Percentiles rank a stretch among this genome's conserved stretches.
Conservation (phyloP, 1,140 invertebrate genomes). For the Trypoxylus dichotomus region DNA sequence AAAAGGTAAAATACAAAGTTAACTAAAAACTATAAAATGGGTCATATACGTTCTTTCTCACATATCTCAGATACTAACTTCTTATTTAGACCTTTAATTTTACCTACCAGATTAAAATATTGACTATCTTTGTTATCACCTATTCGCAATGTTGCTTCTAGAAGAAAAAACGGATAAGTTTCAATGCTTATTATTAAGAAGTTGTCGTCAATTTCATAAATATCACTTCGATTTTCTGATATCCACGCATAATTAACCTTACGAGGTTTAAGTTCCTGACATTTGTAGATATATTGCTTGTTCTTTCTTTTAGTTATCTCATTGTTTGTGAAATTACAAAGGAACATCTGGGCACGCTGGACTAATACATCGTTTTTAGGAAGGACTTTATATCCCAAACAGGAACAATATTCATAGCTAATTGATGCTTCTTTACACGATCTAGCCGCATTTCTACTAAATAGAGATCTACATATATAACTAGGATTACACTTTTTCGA, state of each 20-base stretch:
- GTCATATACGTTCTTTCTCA: no score
- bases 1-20: no score
- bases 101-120: neutral
- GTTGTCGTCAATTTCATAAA: neutral
- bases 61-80: neutral
- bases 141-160: neutral
- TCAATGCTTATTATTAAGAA: neutral
- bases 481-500: constrained; percentile 47
- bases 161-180: neutral
- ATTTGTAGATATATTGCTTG: neutral
- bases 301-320: neutral
- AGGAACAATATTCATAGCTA: constrained; percentile 75
- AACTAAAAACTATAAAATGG: no score
- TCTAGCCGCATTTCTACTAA: constrained; percentile 64
- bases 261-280: neutral
- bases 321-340: neutral
- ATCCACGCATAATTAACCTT: neutral
- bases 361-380: no score
- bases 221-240: neutral
- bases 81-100: neutral
- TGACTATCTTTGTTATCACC: neutral
- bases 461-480: constrained; percentile 65
- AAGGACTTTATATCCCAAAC: constrained; percentile 56
- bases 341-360: constrained; percentile 50
- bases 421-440: constrained; percentile 72